Evolutionary conservation across 2,797 vertebrate species (phyloP).

Genomic region (Semaprochilodus insignis): DNA sequence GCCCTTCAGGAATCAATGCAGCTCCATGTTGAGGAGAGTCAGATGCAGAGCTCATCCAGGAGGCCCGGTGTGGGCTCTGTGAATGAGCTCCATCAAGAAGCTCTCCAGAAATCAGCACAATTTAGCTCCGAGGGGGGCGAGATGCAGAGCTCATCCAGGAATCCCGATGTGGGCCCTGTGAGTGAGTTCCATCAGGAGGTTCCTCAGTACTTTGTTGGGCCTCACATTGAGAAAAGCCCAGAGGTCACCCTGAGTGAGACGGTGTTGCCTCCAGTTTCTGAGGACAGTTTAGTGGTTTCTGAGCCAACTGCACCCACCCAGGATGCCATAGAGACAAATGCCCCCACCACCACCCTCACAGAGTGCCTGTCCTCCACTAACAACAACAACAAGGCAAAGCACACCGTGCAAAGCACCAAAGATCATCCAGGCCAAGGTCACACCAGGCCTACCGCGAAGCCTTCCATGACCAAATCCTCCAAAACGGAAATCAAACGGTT

Average conservation of each 20-base stretch:
- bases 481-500: constrained; percentile 78
- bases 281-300: not conserved
- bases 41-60: not conserved
- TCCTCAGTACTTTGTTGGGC: not conserved
- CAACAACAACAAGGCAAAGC: not conserved
- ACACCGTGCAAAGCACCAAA: constrained; percentile 36
- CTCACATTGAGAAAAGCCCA: not conserved
- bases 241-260: constrained; percentile 45
- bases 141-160: not conserved
- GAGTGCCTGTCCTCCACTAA: constrained; percentile 41
- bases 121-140: not conserved
- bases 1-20: not conserved
- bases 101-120: not conserved
- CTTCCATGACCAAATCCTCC: constrained; percentile 41
- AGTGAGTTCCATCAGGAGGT: not conserved
- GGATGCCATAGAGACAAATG: constrained; percentile 53
- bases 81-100: not conserved
- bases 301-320: constrained; percentile 67
- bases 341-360: constrained; percentile 60
- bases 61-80: not conserved
- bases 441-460: constrained; percentile 13
- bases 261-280: constrained; percentile 59
- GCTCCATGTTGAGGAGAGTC: not conserved
- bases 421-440: constrained; percentile 19
- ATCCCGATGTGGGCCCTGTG: not conserved